Conservation (phyloP, 1,140 invertebrate species). For the Leptopilina clavipes region DNA sequence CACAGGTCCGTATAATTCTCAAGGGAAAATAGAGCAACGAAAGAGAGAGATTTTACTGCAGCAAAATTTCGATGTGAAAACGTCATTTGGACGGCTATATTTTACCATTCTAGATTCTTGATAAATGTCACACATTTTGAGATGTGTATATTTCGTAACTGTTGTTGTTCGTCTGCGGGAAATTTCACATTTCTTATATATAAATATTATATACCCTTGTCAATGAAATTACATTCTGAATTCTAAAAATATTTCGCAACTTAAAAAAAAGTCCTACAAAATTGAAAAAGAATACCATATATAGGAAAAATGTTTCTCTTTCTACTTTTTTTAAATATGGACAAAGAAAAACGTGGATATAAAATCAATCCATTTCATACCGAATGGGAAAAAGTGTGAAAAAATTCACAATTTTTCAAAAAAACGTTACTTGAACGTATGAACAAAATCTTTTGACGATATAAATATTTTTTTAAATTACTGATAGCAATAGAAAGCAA, state of each 20-base stretch:
- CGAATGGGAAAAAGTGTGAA: too few relatives aligned
- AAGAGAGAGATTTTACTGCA: conserved; percentile 11
- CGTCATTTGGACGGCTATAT: conserved; percentile 6
- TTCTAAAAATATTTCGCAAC: background rate
- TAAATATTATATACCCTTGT: background rate
- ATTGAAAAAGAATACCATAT: too few relatives aligned
- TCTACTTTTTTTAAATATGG: too few relatives aligned
- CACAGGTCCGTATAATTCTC: conserved; percentile 1
- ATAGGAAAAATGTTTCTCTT: too few relatives aligned
- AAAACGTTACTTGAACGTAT: too few relatives aligned
- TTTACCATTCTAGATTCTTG: conserved; percentile 24
- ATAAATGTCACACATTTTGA: conserved; percentile 6
- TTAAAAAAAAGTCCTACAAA: too few relatives aligned
- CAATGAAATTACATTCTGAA: background rate
- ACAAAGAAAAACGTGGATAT: too few relatives aligned
- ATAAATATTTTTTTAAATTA: too few relatives aligned
- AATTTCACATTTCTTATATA: background rate
- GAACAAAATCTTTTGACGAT: too few relatives aligned
- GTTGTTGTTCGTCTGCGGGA: background rate
- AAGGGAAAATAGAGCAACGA: background rate
- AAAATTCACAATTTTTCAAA: too few relatives aligned
- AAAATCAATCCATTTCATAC: too few relatives aligned
- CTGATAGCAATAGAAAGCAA: too few relatives aligned
- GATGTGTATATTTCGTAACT: background rate
- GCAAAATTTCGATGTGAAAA: conserved; percentile 17